Percentiles rank a stretch among this genome's conserved stretches.
phyloP scores from a whole-genome alignment of 2,797 vertebrate species.

The Gastrophryne carolinensis region DNA sequence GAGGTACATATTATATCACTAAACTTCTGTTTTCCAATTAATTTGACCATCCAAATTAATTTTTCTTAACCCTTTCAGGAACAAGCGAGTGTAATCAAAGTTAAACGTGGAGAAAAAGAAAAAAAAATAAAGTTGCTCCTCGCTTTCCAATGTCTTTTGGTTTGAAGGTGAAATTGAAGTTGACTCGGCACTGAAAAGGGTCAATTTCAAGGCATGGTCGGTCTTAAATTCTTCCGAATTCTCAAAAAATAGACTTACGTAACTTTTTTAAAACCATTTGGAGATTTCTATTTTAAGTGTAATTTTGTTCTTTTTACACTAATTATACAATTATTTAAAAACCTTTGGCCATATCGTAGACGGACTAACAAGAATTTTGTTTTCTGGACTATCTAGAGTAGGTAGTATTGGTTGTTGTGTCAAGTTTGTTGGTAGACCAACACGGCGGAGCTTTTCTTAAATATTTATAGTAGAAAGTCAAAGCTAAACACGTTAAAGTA shows the following conservation, averaged over 20 bases:
- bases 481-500: background rate
- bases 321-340: background rate
- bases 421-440: background rate
- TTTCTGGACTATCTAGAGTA: constrained; percentile 18
- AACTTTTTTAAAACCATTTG: background rate
- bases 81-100: background rate
- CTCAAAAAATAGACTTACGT: background rate
- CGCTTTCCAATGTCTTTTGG: background rate
- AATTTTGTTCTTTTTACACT: background rate
- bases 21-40: background rate
- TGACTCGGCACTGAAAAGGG: background rate
- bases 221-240: too few relatives aligned
- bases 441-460: background rate
- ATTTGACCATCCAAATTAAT: background rate
- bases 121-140: too few relatives aligned
- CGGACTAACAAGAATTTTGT: background rate
- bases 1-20: background rate
- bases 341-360: background rate
- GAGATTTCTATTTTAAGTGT: background rate
- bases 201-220: background rate
- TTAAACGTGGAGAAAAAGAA: background rate
- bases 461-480: background rate
- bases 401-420: constrained; percentile 31
- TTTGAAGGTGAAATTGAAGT: background rate
- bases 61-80: background rate